Evolutionary conservation across 2,113 vertebrate species (phyloP).

Genomic region (Dipodomys stephensi): DNA sequence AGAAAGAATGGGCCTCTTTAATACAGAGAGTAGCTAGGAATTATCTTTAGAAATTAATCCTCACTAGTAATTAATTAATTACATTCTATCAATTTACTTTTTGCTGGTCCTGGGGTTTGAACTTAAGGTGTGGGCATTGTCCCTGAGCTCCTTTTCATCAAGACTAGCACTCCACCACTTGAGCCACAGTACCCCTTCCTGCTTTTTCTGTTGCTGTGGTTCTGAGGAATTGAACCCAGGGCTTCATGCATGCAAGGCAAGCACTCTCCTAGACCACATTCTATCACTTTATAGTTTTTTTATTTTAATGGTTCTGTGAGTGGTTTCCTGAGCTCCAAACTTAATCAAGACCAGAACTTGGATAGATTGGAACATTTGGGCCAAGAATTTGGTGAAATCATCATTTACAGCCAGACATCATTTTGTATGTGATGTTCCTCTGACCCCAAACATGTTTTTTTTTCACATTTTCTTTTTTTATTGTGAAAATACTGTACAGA

Average conservation of each 20-base stretch:
- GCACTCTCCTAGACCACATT: too few relatives aligned
- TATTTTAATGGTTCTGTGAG: not conserved
- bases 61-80: not conserved
- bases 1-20: not conserved
- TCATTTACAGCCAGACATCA: fast-evolving
- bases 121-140: too few relatives aligned
- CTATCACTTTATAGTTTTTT: not conserved
- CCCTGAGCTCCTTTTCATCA: too few relatives aligned
- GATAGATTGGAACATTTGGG: not conserved
- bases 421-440: not conserved
- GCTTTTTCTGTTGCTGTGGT: too few relatives aligned
- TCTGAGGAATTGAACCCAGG: too few relatives aligned
- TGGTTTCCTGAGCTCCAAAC: not conserved
- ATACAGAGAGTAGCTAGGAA: not conserved
- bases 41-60: not conserved
- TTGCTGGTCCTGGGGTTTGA: too few relatives aligned
- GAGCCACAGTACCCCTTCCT: too few relatives aligned
- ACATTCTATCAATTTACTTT: not conserved
- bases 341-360: not conserved
- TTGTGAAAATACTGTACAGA: too few relatives aligned
- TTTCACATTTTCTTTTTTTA: too few relatives aligned
- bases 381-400: not conserved
- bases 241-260: too few relatives aligned
- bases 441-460: not conserved
- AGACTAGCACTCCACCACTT: too few relatives aligned